phyloP scores from a whole-genome alignment of 2,113 vertebrate genomes.

The Taxidea taxus region DNA sequence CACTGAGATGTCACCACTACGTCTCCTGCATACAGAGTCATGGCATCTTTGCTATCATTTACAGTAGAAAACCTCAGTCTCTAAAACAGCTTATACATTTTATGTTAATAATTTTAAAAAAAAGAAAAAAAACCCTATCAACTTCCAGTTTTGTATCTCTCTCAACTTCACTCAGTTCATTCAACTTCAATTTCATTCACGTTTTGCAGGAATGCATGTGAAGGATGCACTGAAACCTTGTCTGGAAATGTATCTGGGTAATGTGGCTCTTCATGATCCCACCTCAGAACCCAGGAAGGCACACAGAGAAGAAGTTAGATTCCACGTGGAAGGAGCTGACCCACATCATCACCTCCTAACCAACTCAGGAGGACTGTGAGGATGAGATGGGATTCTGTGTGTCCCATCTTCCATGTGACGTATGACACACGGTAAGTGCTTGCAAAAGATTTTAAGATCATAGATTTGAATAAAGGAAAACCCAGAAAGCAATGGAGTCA shows the following conservation, averaged over 20 bases:
- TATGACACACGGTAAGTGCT: neutral
- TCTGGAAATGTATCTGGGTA: neutral
- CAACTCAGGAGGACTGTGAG: neutral
- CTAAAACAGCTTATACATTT: too few species aligned
- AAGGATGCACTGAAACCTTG: neutral
- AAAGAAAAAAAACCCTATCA: too few species aligned
- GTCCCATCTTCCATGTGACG: neutral
- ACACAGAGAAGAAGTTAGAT: neutral
- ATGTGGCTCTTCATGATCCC: neutral
- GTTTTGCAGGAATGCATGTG: neutral
- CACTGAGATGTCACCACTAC: neutral
- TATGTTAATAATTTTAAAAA: too few species aligned
- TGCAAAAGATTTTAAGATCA: neutral
- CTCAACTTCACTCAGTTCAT: neutral
- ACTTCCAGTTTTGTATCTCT: neutral
- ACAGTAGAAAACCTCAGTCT: neutral
- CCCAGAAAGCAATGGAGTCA: neutral
- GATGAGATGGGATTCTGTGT: neutral
- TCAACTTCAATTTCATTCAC: neutral
- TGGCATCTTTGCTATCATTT: neutral
- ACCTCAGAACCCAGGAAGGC: neutral
- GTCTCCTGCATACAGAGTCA: neutral
- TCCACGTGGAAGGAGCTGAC: neutral
- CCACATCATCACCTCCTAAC: too few species aligned
- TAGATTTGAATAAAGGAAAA: neutral